Conservation (phyloP, 2,797 vertebrate genomes). For the Pyrocephalus nanus region DNA sequence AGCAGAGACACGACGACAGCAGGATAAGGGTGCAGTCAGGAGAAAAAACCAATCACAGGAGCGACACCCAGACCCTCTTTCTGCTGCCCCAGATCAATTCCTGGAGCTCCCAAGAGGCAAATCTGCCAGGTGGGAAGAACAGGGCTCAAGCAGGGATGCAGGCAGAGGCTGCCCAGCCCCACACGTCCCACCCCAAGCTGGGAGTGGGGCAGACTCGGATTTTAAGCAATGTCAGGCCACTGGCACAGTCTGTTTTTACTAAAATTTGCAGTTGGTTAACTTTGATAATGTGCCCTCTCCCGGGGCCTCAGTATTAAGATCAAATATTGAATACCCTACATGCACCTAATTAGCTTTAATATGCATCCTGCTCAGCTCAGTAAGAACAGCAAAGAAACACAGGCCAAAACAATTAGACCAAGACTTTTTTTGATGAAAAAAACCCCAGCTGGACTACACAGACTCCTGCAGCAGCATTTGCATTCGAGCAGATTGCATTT, state of each 20-base stretch:
- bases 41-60: not conserved
- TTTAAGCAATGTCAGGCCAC: not conserved
- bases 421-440: not conserved
- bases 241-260: not conserved
- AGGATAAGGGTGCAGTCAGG: rapidly evolving
- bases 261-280: conserved; percentile 6
- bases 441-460: conserved; percentile 5
- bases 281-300: conserved; percentile 32
- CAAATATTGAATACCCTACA: conserved; percentile 34
- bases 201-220: rapidly evolving
- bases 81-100: not conserved
- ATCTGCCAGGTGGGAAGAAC: not conserved
- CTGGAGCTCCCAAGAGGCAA: not conserved
- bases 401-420: conserved; percentile 39
- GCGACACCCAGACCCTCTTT: rapidly evolving
- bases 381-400: conserved; percentile 24
- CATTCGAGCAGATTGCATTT: conserved; percentile 59
- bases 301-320: conserved; percentile 32
- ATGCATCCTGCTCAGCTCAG: not conserved
- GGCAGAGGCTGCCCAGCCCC: not conserved
- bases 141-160: rapidly evolving
- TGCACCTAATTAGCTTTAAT: conserved; percentile 45
- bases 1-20: not conserved
- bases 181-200: rapidly evolving
- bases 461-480: conserved; percentile 44